Conservation (phyloP, 1,140 invertebrate genomes). For the Tetraneura akinire region DNA sequence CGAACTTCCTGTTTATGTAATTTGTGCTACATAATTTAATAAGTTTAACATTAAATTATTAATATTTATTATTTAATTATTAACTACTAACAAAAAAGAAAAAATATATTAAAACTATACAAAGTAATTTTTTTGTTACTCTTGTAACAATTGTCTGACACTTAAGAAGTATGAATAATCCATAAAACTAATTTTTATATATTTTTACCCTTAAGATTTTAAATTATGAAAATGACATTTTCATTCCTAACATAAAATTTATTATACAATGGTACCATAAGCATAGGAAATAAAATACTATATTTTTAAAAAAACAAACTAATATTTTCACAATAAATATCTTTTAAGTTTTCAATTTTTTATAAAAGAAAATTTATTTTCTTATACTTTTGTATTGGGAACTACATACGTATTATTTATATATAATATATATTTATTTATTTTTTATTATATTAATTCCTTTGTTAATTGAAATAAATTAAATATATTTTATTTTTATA, state of each 20-base stretch:
- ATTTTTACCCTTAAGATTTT: conserved; percentile 4
- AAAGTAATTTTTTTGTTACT: conserved; percentile 9
- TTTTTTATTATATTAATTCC: too few species aligned
- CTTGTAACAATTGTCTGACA: neutral
- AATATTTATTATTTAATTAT: conserved; percentile 35
- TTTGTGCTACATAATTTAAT: conserved; percentile 2
- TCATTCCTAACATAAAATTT: neutral
- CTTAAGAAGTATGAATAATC: too few species aligned
- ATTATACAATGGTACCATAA: neutral
- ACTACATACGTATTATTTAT: too few species aligned
- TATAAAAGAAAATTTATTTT: neutral
- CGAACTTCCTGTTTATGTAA: neutral
- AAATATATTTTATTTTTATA: too few species aligned
- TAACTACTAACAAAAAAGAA: conserved; percentile 33
- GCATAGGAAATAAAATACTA: neutral
- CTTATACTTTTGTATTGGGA: neutral
- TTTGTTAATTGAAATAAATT: neutral
- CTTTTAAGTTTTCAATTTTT: neutral
- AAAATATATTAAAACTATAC: too few species aligned
- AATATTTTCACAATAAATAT: neutral
- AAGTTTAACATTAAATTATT: neutral
- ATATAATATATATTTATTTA: too few species aligned
- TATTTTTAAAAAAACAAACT: neutral
- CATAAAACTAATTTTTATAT: neutral
- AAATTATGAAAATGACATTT: neutral